Evolutionary conservation across 2,888 invertebrate genomes (phyloP), one percentile per base, ranked within the genome.

Genomic region (Andrena marginata): DNA sequence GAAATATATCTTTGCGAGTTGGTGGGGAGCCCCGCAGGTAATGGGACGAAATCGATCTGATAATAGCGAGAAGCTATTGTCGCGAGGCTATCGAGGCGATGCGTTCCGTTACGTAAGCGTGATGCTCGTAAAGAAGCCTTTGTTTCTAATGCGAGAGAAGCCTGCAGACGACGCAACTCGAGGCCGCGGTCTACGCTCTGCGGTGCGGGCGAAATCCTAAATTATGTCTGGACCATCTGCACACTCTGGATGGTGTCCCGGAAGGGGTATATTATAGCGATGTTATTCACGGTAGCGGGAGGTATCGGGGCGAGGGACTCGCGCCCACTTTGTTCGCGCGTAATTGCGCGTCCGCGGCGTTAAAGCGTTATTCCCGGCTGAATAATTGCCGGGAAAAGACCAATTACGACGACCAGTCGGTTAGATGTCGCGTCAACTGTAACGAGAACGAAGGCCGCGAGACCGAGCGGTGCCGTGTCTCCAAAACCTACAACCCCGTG

Each of bases 111-210:
- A 26, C 54, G n/a, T 54, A 20, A 23, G 20, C 20, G 20, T 16
- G 59, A 51, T 60, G 63, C 82, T 63, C 63, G 78, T 42, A 42
- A 79, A 82, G 82, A 71, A 68, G 51, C 71, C 59, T 79, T 68
- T 59, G 79, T 72, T 62, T 54, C 70, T 29, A 49, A 70, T 49
- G 56, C 59, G 60, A 79, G 68, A 16, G 68, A 31, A 42, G 62
- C 56, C 67, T 68, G 29, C 35, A 49, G 42, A 63, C 64, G 71
- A 72, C 42, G 64, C 23, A 49, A 70, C 65, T 70, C 10, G 33
- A 49, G 23, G 65, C 26, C 49, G 23, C 42, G 10, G 51, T 60
- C 16, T 23, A 48, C 64, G n/a, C 29, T 49, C 29, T 49, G 26
- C 54, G 33, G 49, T 63, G 16, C 63, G 62, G 56, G 35, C 70